These are phyloP conservation scores for Oncorhynchus mykiss DNA, from an alignment of 2,113 vertebrate genomes.

Conservation along the genomic window DNA sequence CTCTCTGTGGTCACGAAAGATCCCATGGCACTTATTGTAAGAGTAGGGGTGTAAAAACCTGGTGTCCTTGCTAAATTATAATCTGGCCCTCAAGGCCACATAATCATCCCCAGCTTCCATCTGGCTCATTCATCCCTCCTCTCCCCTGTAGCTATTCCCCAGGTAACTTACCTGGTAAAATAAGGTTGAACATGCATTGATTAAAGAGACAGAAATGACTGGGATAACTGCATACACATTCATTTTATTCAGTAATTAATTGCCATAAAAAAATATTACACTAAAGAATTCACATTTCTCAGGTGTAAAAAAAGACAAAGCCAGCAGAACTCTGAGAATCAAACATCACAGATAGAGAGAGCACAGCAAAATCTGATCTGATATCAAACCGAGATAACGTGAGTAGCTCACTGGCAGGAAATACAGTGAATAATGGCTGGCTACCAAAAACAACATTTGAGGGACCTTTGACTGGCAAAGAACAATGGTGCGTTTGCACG, in stretches of 20 bases:
- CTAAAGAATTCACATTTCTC: constrained; percentile 18
- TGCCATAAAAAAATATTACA: constrained; percentile 22
- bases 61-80: too few species aligned
- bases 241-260: constrained; percentile 39
- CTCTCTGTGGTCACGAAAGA: too few species aligned
- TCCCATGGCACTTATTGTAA: too few species aligned
- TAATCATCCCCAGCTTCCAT: too few species aligned
- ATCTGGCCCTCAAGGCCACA: too few species aligned
- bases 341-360: constrained; percentile 18
- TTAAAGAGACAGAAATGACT: neutral
- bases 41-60: too few species aligned
- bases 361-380: neutral
- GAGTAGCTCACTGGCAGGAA: neutral
- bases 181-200: neutral
- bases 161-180: too few species aligned
- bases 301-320: constrained; percentile 15
- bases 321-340: constrained; percentile 23
- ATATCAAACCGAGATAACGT: constrained; percentile 7
- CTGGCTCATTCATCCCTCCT: too few species aligned
- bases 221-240: constrained; percentile 18
- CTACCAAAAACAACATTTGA: neutral
- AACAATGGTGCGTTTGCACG: neutral
- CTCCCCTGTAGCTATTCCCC: too few species aligned
- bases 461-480: neutral
- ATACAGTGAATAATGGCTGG: neutral